phyloP scores from a whole-genome alignment of 2,888 invertebrate species.

The Harpagoxenus sublaevis region DNA sequence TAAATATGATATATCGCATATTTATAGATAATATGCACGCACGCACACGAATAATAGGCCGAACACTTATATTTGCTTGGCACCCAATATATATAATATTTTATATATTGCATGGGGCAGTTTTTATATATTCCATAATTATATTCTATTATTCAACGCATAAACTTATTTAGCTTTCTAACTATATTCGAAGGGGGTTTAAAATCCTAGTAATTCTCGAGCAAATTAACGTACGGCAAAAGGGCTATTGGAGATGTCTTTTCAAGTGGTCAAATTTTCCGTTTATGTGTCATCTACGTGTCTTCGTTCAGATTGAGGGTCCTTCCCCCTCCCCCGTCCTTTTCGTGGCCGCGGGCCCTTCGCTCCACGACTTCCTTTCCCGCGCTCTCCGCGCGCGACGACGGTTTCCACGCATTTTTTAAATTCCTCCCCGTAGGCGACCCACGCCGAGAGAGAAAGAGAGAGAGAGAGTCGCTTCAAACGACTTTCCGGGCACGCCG shows the following conservation, averaged over 20 bases:
- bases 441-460: slow-evolving; percentile 14
- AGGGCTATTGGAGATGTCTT: background rate
- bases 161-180: background rate
- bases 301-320: slow-evolving; percentile 6
- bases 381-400: slow-evolving; percentile 52
- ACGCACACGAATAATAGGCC: background rate
- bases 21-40: slow-evolving; percentile 12
- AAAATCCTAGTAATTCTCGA: background rate
- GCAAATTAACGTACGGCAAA: background rate
- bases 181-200: background rate
- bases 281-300: slow-evolving; percentile 10
- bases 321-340: background rate
- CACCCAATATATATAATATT: background rate
- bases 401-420: slow-evolving; percentile 49
- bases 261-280: background rate
- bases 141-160: background rate
- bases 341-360: background rate
- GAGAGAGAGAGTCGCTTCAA: slow-evolving; percentile 19
- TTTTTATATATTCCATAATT: background rate
- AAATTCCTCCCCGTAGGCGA: slow-evolving; percentile 51
- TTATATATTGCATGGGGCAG: background rate
- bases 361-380: slow-evolving; percentile 31
- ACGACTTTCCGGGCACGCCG: slow-evolving; percentile 56
- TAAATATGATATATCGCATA: background rate
- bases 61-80: background rate